phyloP scores from a whole-genome alignment of 1,140 invertebrate genomes.

The Sarcophaga bullata region DNA sequence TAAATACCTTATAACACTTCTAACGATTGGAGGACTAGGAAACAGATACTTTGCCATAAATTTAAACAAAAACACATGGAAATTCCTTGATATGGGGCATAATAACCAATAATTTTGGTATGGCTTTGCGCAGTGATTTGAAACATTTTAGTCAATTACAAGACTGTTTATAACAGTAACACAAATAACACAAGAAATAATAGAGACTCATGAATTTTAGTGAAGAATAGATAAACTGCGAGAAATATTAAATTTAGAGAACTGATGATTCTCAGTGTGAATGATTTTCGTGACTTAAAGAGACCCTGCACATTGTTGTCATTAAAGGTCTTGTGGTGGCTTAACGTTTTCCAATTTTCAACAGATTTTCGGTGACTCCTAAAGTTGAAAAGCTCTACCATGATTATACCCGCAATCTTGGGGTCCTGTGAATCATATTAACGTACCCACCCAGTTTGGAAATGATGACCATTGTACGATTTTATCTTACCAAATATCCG shows the following conservation, averaged over 20 bases:
- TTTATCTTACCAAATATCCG: background rate
- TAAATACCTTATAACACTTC: slow-evolving; percentile 1
- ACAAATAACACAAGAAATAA: too few relatives aligned
- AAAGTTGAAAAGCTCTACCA: background rate
- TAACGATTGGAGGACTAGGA: background rate
- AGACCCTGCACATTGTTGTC: background rate
- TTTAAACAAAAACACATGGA: too few relatives aligned
- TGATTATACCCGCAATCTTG: slow-evolving; percentile 19
- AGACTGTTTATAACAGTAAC: background rate
- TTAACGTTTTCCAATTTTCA: slow-evolving; percentile 23
- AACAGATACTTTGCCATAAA: background rate
- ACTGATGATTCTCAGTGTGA: background rate
- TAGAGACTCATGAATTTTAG: too few relatives aligned
- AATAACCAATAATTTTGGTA: background rate
- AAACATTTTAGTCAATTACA: background rate
- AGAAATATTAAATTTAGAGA: background rate
- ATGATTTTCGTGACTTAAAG: slow-evolving; percentile 9
- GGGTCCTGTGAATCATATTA: background rate
- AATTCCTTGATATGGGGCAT: background rate
- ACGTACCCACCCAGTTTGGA: background rate
- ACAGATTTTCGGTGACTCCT: slow-evolving; percentile 10
- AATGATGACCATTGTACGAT: slow-evolving; percentile 4
- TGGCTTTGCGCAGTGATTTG: background rate
- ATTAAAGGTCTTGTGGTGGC: background rate
- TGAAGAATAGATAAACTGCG: too few relatives aligned